Evolutionary conservation across 2,888 invertebrate genomes (phyloP), one percentile per base, ranked within the genome.

Genomic region (Portevinia maculata): DNA sequence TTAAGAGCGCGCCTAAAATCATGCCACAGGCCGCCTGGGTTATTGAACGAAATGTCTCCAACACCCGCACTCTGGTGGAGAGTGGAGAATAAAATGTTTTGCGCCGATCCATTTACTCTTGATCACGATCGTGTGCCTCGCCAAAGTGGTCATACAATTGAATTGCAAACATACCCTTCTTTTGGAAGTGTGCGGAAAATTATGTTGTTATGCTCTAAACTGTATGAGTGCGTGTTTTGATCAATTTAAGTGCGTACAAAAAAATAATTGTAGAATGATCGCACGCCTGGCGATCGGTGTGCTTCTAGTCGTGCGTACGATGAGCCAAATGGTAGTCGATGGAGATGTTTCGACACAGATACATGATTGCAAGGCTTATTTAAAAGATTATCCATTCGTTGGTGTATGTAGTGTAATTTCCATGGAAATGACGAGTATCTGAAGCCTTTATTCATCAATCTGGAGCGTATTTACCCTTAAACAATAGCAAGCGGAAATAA

Each of bases 191-290:
- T 9, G 65, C 15, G 44, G 52, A 67, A 52, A 52, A 65, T 52
- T 30, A 28, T 41, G 46, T 41, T 70, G 7, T 15, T 32, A 9
- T 28, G 8, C 19, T 30, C 9, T 34, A 11, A 37, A 24, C 24
- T 59, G 21, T 8, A 24, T 24, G 37, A 21, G 55, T 19, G 71
- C 19, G 79, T 60, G 48, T 32, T 19, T 60, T 48, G 53, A 55
- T 74, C 67, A 62, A 53, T 79, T 74, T 60, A 59, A n/a, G 52
- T 15, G 64, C 52, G 34, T n/a, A n/a, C n/a, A n/a, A n/a, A n/a
- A n/a, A 64, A 76, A 30, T 19, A 48, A 8, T 13, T 8, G 0
- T 1, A n/a, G 2, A 32, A 24, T 28, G 28, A 28, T 8, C 37
- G 19, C 3, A 24, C 11, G 19, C 37, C 57, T 3, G 5, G 8